Base-by-base conservation (phyloP, 2,113 vertebrate genomes). In the Thryonomys swinderianus region DNA sequence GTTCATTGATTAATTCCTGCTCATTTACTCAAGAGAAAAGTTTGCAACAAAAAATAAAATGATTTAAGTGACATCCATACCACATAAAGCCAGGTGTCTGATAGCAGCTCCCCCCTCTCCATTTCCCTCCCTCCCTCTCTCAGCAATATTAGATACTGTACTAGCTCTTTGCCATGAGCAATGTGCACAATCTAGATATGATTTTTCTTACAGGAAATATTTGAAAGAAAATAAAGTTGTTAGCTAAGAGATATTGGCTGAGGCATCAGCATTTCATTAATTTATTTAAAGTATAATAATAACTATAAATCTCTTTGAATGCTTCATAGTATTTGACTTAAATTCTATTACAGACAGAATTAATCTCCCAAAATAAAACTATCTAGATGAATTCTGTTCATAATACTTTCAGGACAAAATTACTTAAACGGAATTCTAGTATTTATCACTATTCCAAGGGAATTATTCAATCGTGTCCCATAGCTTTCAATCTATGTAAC, bases 1-100 rank as follows among this genome's bases (percentile, higher is more conserved):
- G 97, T 95, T 95, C 94, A 96, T 82, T 97, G 92, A 97, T 97
- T 96, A 95, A 91, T 92, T 97, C 71, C 71, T 62, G 66, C 67
- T 97, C 82, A 94, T 91, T 97, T 96, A 80, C 51, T 81, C 90
- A 84, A 83, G 53, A 88, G 80, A 96, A 96, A 91, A 27, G 89
- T 97, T 88, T 95, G 88, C 59, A 90, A 55, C 85, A 93, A 95
- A 85, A 90, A 91, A 91, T 64, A 85, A 94, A 83, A 88, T 64
- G 71, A 81, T 96, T 95, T 91, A 57, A 88, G 69, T 96, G 93
- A 67, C 57, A 74, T 32, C 79, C 42, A 51, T 93, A n/a, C 30
- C 27, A 42, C n/a, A 55, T 5, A 89, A 71, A 95, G 61, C 84
- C 85, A 88, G 73, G 83, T 94, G 80, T 90, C 86, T 96, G 94